Conservation (phyloP, 2,797 vertebrate species). For the Chiloscyllium punctatum region DNA sequence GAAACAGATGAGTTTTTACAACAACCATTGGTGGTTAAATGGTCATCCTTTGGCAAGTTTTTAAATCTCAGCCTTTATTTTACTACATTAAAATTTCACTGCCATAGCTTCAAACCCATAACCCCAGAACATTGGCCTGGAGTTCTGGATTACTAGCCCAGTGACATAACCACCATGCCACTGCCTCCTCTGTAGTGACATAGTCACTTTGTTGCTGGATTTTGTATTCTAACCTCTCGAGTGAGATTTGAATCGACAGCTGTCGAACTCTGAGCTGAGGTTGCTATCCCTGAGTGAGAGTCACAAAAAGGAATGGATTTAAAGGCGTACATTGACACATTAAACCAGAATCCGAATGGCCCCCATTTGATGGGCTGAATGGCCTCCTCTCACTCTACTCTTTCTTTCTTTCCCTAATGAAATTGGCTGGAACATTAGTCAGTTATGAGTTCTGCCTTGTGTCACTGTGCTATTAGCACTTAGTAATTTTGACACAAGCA, state of each 20-base stretch:
- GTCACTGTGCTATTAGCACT: neutral
- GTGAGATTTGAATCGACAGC: neutral
- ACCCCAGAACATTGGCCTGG: no score
- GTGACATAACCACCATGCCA: no score
- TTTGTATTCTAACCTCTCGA: neutral
- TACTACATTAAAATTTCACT: no score
- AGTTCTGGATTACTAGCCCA: no score
- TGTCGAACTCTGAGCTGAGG: neutral
- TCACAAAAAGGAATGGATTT: neutral
- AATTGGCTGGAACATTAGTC: neutral
- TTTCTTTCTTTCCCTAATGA: neutral
- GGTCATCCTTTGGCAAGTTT: no score
- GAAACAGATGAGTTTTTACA: no score
- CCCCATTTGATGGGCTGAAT: neutral
- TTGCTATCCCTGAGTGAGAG: neutral
- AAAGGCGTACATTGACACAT: neutral
- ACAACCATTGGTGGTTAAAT: no score
- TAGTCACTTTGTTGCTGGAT: neutral
- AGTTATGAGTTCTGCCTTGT: neutral
- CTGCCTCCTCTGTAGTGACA: no score
- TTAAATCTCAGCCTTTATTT: no score
- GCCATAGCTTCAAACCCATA: no score
- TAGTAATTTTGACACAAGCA: neutral
- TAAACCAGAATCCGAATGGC: neutral
- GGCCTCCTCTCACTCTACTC: neutral